Base-by-base conservation (phyloP, 1,140 invertebrate genomes). In the Cepaea nemoralis region DNA sequence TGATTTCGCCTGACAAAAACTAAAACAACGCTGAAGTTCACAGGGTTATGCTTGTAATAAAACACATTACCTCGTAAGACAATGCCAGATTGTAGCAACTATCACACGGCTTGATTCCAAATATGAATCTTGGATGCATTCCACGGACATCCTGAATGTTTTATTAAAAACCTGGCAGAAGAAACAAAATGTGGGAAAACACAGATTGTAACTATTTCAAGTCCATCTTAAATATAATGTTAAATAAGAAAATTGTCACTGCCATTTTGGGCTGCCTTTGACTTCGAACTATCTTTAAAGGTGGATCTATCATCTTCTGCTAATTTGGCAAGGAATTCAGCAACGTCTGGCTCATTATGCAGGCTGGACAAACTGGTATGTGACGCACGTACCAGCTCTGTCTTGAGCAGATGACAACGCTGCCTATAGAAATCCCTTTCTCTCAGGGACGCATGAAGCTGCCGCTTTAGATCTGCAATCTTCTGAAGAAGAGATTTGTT, bases 401-500 rank as follows among this genome's bases (percentile, higher is more conserved):
- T 80, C 31, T 80, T 80, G 31, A 89, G 86, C 80, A 85, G 66
- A 35, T 88, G 86, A 82, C 85, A 88, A 45, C 89, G 85, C 74
- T 88, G 87, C 77, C 89, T 89, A 81, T 88, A 91, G 73, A 87
- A 88, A 79, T 89, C 89, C 50, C 88, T 83, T 81, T 91, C 89
- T 14, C 86, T 81, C 40, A 86, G 88, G 39, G 87, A 81, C 37
- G 83, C 80, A 55, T 82, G 80, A 63, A 90, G 84, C 81, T 91
- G 89, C 37, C 87, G 82, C 77, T 90, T 87, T 77, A 91, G 86
- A 69, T 83, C 78, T 69, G 80, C 73, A 22, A 90, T 86, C 84
- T 91, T 85, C 73, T 88, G 82, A 77, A 86, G 81, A 39, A 91
- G 82, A 27, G 88, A 78, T 69, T 95, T 93, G 90, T 98, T 98